phyloP scores from a whole-genome alignment of 2,888 invertebrate genomes.

The Acleris sparsana region DNA sequence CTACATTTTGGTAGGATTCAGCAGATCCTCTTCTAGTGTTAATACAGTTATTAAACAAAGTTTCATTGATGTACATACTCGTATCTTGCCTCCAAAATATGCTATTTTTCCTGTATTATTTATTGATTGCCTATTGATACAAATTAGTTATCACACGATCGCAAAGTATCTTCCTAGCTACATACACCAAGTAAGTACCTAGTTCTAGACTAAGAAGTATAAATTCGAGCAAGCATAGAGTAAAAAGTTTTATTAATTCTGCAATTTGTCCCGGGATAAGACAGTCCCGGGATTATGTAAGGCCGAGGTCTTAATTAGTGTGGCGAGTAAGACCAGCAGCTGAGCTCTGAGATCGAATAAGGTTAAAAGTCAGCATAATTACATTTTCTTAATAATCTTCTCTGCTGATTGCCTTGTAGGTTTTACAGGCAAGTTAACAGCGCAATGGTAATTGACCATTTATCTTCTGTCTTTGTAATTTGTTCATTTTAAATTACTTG shows the following conservation, averaged over 20 bases:
- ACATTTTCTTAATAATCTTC: constrained; percentile 16
- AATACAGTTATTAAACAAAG: no score
- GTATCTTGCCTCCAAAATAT: no score
- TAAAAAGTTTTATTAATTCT: neutral
- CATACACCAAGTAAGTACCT: neutral
- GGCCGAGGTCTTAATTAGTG: constrained; percentile 12
- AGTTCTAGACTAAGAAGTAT: neutral
- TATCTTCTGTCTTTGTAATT: no score
- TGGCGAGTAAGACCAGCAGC: constrained; percentile 4
- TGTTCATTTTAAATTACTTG: no score
- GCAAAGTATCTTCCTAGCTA: no score
- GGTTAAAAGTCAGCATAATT: constrained; percentile 16
- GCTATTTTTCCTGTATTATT: no score
- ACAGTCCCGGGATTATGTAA: constrained; percentile 19
- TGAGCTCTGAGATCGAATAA: neutral
- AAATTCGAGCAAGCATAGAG: neutral
- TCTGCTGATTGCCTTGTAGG: constrained; percentile 7
- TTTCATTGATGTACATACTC: no score
- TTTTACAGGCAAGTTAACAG: neutral
- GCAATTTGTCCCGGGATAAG: constrained; percentile 11
- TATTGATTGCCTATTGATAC: no score
- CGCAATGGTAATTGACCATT: no score
- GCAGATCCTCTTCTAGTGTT: no score
- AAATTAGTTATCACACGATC: no score
- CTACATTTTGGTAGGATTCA: no score